Evolutionary conservation across 2,888 invertebrate genomes (phyloP).

Genomic region (Nomada flava): DNA sequence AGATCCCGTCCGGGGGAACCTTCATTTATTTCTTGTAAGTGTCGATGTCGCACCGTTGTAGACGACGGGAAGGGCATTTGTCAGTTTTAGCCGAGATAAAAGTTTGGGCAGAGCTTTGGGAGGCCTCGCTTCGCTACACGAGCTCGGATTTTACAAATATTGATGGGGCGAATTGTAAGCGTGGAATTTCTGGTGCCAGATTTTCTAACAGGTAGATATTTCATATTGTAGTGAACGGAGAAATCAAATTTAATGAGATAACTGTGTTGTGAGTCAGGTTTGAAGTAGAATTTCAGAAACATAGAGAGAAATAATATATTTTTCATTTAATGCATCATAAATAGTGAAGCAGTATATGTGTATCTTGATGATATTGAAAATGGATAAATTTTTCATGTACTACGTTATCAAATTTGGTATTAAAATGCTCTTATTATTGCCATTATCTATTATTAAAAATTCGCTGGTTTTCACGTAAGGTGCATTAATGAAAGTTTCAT

Average conservation of each 20-base stretch:
- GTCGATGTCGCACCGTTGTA: conserved; percentile 23
- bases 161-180: too few relatives aligned
- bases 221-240: too few relatives aligned
- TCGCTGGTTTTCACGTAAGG: background rate
- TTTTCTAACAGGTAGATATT: too few relatives aligned
- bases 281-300: too few relatives aligned
- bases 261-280: too few relatives aligned
- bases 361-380: background rate
- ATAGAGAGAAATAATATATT: too few relatives aligned
- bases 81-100: conserved; percentile 25
- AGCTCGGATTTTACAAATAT: background rate
- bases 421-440: background rate
- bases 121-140: background rate
- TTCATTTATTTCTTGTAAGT: conserved; percentile 48
- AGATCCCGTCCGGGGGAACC: background rate
- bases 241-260: too few relatives aligned
- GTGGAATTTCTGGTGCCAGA: too few relatives aligned
- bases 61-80: conserved; percentile 11
- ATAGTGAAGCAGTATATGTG: too few relatives aligned
- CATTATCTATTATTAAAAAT: background rate
- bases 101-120: background rate
- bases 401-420: background rate
- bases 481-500: conserved; percentile 28
- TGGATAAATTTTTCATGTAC: background rate
- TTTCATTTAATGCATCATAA: too few relatives aligned